A percentile compares a stretch with the other conserved stretches of the same genome.
Evolutionary conservation across 2,888 invertebrate species (phyloP).

Genomic region (Drosophila kuntzei): DNA sequence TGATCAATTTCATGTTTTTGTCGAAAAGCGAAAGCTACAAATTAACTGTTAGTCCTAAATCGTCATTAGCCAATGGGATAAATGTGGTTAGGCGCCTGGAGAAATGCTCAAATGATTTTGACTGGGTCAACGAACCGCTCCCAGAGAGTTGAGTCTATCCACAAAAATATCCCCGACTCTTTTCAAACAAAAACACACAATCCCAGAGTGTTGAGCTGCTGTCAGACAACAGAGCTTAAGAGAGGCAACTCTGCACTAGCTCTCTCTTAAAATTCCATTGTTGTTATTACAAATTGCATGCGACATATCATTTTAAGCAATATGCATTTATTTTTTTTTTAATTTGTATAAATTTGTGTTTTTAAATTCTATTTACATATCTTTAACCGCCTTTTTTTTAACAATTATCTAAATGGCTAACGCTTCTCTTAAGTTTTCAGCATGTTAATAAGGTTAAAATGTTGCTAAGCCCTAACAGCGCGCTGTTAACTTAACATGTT

Average conservation of each 20-base stretch:
- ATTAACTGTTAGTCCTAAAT: slow-evolving; percentile 51
- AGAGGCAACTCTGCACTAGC: neutral
- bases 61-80: slow-evolving; percentile 44
- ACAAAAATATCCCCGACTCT: neutral
- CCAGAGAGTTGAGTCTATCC: slow-evolving; percentile 31
- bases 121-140: slow-evolving; percentile 74
- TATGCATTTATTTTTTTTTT: neutral
- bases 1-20: slow-evolving; percentile 21
- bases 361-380: no score
- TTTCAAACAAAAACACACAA: slow-evolving; percentile 56
- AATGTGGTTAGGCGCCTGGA: slow-evolving; percentile 41
- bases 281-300: neutral
- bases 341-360: no score
- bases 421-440: neutral
- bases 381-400: no score
- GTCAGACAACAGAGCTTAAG: neutral
- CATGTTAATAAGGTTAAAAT: slow-evolving; percentile 4
- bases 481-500: slow-evolving; percentile 38
- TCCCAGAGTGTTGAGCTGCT: slow-evolving; percentile 20
- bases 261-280: neutral
- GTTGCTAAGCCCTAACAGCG: slow-evolving; percentile 34
- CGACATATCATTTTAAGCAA: neutral
- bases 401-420: neutral
- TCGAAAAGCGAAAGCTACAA: slow-evolving; percentile 31
- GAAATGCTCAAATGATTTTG: slow-evolving; percentile 46